These are phyloP conservation scores for Sebastes oblongus DNA, from an alignment of 2,797 vertebrate genomes.

Conservation along the genomic window DNA sequence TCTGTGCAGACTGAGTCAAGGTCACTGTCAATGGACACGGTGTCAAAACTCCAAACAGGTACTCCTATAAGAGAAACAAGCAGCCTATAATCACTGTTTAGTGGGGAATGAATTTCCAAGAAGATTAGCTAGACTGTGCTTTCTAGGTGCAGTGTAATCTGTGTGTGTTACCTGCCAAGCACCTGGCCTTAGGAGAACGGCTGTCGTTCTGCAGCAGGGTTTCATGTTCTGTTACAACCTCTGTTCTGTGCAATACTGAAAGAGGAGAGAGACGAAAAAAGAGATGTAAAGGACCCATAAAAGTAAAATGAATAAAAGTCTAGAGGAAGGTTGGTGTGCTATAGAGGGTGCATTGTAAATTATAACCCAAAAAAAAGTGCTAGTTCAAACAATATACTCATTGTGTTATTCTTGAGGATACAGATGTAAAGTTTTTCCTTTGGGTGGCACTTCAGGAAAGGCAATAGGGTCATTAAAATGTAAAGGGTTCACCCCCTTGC, in stretches of 20 bases:
- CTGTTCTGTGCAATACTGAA: constrained; percentile 37
- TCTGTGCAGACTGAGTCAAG: constrained; percentile 78
- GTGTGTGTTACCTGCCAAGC: constrained; percentile 69
- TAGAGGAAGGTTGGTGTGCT: neutral
- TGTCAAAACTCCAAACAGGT: constrained; percentile 76
- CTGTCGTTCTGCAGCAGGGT: constrained; percentile 12
- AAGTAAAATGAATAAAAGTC: neutral
- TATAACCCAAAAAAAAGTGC: neutral
- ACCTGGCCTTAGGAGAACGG: constrained; percentile 32
- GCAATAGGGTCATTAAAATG: neutral
- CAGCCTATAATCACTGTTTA: neutral
- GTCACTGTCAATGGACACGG: constrained; percentile 79
- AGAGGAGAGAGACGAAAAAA: neutral
- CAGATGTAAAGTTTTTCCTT: neutral
- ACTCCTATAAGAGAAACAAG: constrained; percentile 63
- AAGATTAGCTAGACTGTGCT: neutral
- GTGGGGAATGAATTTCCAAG: neutral
- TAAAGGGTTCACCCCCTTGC: too few species aligned
- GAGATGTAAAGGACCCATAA: neutral
- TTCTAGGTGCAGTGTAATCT: constrained; percentile 1
- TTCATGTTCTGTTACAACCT: constrained; percentile 13
- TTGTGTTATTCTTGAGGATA: neutral
- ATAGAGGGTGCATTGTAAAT: neutral
- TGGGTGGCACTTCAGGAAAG: neutral
- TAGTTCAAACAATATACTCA: neutral